phyloP scores from a whole-genome alignment of 2,888 invertebrate species.

The Pemphredon lugubris region DNA sequence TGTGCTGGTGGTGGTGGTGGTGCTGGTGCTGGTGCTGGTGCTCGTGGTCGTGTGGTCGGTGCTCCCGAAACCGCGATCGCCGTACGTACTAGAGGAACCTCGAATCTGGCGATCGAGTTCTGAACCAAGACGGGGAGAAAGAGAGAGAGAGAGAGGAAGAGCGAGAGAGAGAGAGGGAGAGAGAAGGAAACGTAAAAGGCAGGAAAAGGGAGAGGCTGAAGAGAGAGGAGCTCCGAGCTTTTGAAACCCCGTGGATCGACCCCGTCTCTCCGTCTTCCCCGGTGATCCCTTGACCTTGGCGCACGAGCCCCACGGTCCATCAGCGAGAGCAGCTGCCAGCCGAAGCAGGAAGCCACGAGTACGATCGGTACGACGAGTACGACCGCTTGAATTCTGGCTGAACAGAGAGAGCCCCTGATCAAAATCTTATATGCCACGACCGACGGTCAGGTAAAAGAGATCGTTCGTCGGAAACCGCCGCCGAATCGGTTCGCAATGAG shows the following conservation, averaged over 20 bases:
- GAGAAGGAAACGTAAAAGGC: too few relatives aligned
- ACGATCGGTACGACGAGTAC: too few relatives aligned
- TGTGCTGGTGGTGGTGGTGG: conserved; percentile 30
- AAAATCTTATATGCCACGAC: conserved; percentile 79
- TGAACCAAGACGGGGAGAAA: conserved; percentile 11
- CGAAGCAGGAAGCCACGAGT: conserved; percentile 50
- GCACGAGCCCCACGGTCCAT: conserved; percentile 15
- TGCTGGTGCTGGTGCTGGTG: too few relatives aligned
- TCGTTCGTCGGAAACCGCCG: conserved; percentile 78
- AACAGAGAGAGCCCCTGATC: conserved; percentile 79
- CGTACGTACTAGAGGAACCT: conserved; percentile 9
- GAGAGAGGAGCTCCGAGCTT: too few relatives aligned
- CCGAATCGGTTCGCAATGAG: conserved; percentile 85
- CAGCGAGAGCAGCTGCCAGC: conserved; percentile 30
- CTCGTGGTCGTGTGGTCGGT: conserved; percentile 17
- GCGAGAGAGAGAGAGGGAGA: too few relatives aligned
- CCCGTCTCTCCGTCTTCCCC: conserved; percentile 26
- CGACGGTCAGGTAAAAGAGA: conserved; percentile 78
- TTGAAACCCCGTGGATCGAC: too few relatives aligned
- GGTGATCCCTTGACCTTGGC: conserved; percentile 49
- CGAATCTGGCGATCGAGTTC: conserved; percentile 12
- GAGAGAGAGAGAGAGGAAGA: conserved; percentile 19
- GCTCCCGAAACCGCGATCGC: conserved; percentile 9
- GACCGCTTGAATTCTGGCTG: conserved; percentile 75
- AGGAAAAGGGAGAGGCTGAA: too few relatives aligned